These are phyloP conservation scores for Calycopis cecrops DNA, from an alignment of 1,140 invertebrate species.

Conservation along the genomic window DNA sequence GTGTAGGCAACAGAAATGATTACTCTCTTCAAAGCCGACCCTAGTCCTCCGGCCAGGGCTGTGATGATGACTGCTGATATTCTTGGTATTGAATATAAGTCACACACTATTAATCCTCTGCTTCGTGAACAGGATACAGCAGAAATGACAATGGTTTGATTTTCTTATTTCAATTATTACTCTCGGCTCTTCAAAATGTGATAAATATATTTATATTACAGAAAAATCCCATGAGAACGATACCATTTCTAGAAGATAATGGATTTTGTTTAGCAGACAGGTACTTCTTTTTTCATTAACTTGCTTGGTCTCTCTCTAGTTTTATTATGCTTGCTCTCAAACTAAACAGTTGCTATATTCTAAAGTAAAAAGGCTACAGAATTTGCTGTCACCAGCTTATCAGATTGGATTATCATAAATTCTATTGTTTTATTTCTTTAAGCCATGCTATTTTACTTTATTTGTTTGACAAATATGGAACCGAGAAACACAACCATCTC, in stretches of 20 bases:
- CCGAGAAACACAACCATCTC: constrained; percentile 65
- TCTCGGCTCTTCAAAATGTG: not conserved
- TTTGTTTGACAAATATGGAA: constrained; percentile 76
- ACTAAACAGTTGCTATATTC: too few relatives aligned
- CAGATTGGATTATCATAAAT: not conserved
- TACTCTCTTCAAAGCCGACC: constrained; percentile 74
- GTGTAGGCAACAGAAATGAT: constrained; percentile 23
- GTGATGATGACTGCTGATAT: constrained; percentile 76
- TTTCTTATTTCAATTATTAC: not conserved
- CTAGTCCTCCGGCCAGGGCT: constrained; percentile 76
- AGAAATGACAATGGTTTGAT: constrained; percentile 44
- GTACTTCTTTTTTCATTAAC: constrained; percentile 28
- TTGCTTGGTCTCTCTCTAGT: too few relatives aligned
- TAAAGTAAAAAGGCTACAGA: too few relatives aligned
- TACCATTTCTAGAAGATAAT: constrained; percentile 50
- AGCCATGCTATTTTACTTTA: constrained; percentile 79
- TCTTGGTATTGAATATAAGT: constrained; percentile 64
- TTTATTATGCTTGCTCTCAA: too few relatives aligned
- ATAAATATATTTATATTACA: constrained; percentile 28
- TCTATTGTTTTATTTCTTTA: constrained; percentile 4
- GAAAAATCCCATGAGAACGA: constrained; percentile 62
- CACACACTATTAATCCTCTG: constrained; percentile 47
- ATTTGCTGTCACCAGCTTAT: not conserved
- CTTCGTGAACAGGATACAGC: constrained; percentile 51
- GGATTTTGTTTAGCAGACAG: constrained; percentile 54